Base-by-base conservation (phyloP, 2,888 invertebrate genomes). In the Monoplex corrugatus region DNA sequence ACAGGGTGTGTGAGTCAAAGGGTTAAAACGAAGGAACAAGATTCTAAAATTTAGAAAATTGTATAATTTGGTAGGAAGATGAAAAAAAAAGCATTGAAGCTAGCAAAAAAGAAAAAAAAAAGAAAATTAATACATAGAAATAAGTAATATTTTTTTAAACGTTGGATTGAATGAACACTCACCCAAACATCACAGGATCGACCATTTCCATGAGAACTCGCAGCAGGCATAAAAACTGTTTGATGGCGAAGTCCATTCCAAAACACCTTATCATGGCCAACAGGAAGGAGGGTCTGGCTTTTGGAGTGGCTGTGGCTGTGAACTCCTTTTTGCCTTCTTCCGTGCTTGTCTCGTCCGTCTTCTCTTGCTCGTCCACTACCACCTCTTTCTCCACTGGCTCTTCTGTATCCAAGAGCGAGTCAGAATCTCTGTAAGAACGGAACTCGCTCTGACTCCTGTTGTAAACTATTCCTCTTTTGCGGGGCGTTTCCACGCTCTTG, bases 161-260 rank as follows among this genome's bases (percentile, higher is more conserved):
- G n/a, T n/a, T n/a, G n/a, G n/a, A n/a, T n/a, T n/a, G n/a, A n/a
- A n/a, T n/a, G n/a, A 16, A 28, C 16, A 44, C 82, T 82, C 32
- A 82, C 82, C 82, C 82, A 44, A 82, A 82, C 40, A 82, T 10
- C 23, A 45, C 82, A 82, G 82, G 82, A 8, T 45, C 82, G 13
- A 2, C 10, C 82, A 82, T 82, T 0, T 82, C 82, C 32, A 32
- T 3, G 44, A 38, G 13, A 2, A n/a, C 10, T 43, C 32, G 28
- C 28, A 82, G n/a, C 2, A 44, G 28, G 13, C 6, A 32, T 40
- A 82, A 32, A n/a, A 45, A 23, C n/a, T 82, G n/a, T 0, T 28
- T 44, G 82, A 45, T n/a, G n/a, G n/a, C 28, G 10, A 82, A 82
- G 19, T 82, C 43, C 44, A 45, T 32, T 10, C 82, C 44, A 38